Base-by-base conservation (phyloP, 2,113 vertebrate species). In the Nannobrachium achirus region DNA sequence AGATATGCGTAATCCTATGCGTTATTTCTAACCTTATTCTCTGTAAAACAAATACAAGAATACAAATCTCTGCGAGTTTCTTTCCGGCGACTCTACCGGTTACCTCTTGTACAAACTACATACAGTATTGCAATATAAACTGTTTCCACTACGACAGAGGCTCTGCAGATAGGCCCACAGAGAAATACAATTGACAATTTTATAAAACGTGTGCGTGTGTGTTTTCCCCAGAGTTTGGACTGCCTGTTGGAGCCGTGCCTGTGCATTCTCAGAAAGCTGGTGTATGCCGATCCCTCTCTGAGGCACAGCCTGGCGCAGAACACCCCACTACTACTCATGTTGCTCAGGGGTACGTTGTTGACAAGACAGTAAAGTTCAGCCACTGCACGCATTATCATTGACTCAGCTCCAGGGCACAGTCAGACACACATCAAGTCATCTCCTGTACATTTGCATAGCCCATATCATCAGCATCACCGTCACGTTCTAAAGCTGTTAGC, bases 231-330 rank as follows among this genome's bases (percentile, higher is more conserved):
- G 98, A 86, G 89, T 55, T 76, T 92, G 45, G 96, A 96, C 50
- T 91, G 93, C 74, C 79, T 99, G 57, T 62, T 92, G 57, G 92
- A 92, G 57, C 93, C 96, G 0, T 94, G 95, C 69, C 80, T 97
- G 11, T 86, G 80, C 0, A 89, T 99, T 20, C 84, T 99, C 67
- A 92, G 96, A 75, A 98, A 98, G 80, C 81, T 99, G 60, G 83
- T 94, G 14, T 95, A 83, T 40, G 94, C 90, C 0, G 97, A 99
- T 84, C 89, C 94, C 0, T 85, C 53, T 42, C 76, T 93, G 75
- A 95, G 97, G 33, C 83, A 80, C 57, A 88, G 91, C 45, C 90
- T 99, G 48, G 93, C 95, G 1, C 92, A 94, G 50, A 89, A 89
- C 25, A 72, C 93, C 56, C 85, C 89, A 66, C 75, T 96, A 56